phyloP scores from a whole-genome alignment of 2,797 vertebrate genomes.

The Bradypodion ventrale region DNA sequence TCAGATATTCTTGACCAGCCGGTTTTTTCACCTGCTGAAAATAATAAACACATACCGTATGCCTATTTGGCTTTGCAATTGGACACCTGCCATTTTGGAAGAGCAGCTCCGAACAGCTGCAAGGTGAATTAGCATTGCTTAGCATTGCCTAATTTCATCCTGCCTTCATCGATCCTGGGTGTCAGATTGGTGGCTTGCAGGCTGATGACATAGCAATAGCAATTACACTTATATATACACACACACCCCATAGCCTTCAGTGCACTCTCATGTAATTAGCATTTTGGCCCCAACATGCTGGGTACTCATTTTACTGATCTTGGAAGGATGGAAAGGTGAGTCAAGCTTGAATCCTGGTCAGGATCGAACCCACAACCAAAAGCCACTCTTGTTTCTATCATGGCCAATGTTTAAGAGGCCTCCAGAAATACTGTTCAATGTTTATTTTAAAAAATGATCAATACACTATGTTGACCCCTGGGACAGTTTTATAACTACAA shows the following conservation, averaged over 20 bases:
- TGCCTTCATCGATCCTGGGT: constrained; percentile 6
- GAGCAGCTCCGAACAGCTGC: background rate
- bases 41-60: background rate
- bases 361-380: background rate
- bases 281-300: too few species aligned
- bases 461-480: background rate
- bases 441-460: background rate
- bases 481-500: too few species aligned
- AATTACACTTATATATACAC: too few species aligned
- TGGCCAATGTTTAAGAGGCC: constrained; percentile 23
- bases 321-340: too few species aligned
- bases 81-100: constrained; percentile 1
- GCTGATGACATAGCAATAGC: too few species aligned
- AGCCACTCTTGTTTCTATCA: constrained; percentile 11
- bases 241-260: too few species aligned
- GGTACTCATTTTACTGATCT: too few species aligned
- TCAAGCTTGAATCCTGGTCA: too few species aligned
- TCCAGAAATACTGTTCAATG: background rate
- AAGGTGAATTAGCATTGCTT: background rate
- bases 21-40: background rate
- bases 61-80: background rate
- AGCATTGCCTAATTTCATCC: background rate
- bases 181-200: background rate
- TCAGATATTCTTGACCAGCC: background rate
- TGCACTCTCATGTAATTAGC: too few species aligned